Evolutionary conservation across 1,140 invertebrate species (phyloP).

Genomic region (Pararge aegeria): DNA sequence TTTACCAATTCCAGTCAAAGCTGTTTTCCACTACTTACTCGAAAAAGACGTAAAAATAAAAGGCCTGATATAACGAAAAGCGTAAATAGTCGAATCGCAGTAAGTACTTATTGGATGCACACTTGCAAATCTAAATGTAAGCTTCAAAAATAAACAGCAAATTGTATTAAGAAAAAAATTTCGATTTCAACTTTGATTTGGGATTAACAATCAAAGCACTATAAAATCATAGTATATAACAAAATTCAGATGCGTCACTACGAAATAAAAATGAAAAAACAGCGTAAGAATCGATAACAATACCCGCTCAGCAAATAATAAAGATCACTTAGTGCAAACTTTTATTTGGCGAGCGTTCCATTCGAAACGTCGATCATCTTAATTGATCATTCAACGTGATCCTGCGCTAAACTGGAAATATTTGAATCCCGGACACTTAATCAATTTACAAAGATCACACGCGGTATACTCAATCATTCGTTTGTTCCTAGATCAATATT

Average conservation of each 20-base stretch:
- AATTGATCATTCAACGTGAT: conserved; percentile 69
- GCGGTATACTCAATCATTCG: conserved; percentile 50
- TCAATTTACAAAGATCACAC: conserved; percentile 65
- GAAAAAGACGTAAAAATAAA: too few species aligned
- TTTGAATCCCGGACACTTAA: conserved; percentile 64
- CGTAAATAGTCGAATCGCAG: too few species aligned
- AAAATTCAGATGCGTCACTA: background rate
- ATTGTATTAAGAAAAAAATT: too few species aligned
- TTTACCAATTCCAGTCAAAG: too few species aligned
- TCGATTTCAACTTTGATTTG: too few species aligned
- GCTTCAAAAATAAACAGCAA: too few species aligned
- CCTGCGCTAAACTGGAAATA: conserved; percentile 49
- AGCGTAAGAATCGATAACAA: conserved; percentile 26
- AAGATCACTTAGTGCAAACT: conserved; percentile 28
- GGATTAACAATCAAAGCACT: too few species aligned
- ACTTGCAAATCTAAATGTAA: too few species aligned
- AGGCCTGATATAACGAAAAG: too few species aligned
- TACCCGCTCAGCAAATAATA: conserved; percentile 29
- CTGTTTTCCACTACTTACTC: too few species aligned
- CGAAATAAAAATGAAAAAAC: conserved; percentile 14
- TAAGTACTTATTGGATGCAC: too few species aligned
- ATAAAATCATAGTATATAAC: background rate
- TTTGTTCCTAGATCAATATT: conserved; percentile 33
- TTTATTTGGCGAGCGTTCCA: conserved; percentile 22
- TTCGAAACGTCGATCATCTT: conserved; percentile 61